Percentiles rank a stretch among this genome's conserved stretches.
Evolutionary conservation across 2,888 invertebrate genomes (phyloP).

Genomic region (Geophilus truncorum): DNA sequence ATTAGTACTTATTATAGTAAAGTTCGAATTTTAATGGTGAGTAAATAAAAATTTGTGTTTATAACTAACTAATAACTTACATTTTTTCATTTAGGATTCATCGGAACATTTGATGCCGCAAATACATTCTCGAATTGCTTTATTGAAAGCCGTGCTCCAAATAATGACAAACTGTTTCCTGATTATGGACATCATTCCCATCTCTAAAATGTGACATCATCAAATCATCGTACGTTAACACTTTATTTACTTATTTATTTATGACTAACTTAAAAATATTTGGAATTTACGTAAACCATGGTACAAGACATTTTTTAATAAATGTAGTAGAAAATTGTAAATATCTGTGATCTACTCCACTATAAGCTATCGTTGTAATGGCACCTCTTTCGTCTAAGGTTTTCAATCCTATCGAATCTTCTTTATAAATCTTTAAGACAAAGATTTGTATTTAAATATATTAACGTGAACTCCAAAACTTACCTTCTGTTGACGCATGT

Average conservation of each 20-base stretch:
- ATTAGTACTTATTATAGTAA: background rate
- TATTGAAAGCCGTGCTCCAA: background rate
- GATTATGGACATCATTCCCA: background rate
- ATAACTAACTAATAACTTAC: background rate
- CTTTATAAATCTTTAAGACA: background rate
- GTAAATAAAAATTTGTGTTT: background rate
- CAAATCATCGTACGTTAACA: background rate
- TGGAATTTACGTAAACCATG: background rate
- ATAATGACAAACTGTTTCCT: slow-evolving; percentile 3
- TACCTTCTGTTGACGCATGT: background rate
- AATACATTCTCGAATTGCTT: background rate
- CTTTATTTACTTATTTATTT: background rate
- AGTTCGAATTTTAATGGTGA: slow-evolving; percentile 1
- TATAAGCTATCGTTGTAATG: background rate
- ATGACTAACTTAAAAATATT: too few relatives aligned
- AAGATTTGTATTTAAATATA: background rate
- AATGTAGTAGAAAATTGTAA: background rate
- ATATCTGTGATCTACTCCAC: background rate
- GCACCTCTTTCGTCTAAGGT: background rate
- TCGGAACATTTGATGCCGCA: background rate
- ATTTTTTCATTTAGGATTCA: background rate
- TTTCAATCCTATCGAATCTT: background rate
- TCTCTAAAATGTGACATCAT: background rate
- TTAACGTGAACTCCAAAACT: background rate
- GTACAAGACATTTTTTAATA: background rate